Base-by-base conservation (phyloP, 2,888 invertebrate genomes). In the Acheta domesticus region DNA sequence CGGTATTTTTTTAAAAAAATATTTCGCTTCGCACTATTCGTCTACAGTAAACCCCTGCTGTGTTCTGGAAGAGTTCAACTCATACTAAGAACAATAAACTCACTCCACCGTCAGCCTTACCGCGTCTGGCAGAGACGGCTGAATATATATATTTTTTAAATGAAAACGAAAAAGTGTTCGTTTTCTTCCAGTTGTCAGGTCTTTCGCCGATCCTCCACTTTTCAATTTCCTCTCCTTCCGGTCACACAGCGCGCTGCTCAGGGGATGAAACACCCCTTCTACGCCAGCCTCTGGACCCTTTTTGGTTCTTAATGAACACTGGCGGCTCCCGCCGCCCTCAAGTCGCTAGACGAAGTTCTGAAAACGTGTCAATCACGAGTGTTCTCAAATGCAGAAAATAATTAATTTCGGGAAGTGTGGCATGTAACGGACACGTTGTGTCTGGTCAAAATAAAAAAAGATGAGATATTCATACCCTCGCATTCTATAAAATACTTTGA, bases 121-220 rank as follows among this genome's bases (percentile, higher is more conserved):
- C 62, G 5, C 62, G 62, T 62, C n/a, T 62, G 62, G 14, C 16
- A 62, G 16, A 62, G 62, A 62, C n/a, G 62, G n/a, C 16, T 14
- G n/a, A n/a, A n/a, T 62, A 19, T 14, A 62, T 19, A 5, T 19
- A 16, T 62, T 62, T 62, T 62, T 14, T 19, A 62, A 62, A n/a
- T 14, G 62, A 62, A 62, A 62, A 11, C 14, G n/a, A 62, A 62
- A 62, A 62, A 62, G n/a, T 19, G n/a, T 62, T 62, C n/a, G 62
- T 62, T 62, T 62, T 62, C 62, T 62, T 62, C 62, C 62, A 62
- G 62, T 62, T 62, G 62, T 62, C 62, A 62, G 62, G 14, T 62
- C 62, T 62, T 62, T 62, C 62, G 62, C 62, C 62, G 62, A 62
- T 62, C 62, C 62, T 62, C 62, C 62, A 62, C 62, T 62, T 62